Percentiles rank a stretch among this genome's conserved stretches.
These are phyloP conservation scores for Tauraco hartlaubi DNA, from an alignment of 2,797 vertebrate species.

Conservation along the genomic window DNA sequence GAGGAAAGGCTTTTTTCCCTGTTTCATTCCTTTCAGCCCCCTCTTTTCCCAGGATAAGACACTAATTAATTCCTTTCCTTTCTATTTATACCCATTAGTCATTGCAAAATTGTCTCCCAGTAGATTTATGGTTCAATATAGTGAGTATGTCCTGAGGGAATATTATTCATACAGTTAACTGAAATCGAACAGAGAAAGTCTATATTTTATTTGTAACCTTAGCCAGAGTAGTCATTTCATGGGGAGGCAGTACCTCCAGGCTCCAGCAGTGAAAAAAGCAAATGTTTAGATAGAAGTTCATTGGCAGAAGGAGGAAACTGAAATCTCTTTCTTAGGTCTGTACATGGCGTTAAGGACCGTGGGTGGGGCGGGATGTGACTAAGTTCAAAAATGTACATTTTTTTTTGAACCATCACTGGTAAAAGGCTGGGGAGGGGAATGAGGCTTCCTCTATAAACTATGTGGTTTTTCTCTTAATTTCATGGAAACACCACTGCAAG, in stretches of 20 bases:
- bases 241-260: background rate
- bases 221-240: background rate
- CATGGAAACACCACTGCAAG: conserved; percentile 68
- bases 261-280: background rate
- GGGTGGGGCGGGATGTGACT: conserved; percentile 36
- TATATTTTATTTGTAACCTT: conserved; percentile 18
- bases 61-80: conserved; percentile 45
- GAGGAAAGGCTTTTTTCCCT: background rate
- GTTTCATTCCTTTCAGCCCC: conserved; percentile 17
- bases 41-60: conserved; percentile 57
- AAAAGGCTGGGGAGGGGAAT: background rate
- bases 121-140: conserved; percentile 10
- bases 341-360: background rate
- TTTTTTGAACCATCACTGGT: background rate
- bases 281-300: conserved; percentile 12
- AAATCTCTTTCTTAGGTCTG: conserved; percentile 1
- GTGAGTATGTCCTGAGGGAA: conserved; percentile 15
- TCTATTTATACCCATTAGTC: conserved; percentile 68
- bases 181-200: background rate
- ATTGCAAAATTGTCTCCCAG: conserved; percentile 14
- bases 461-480: conserved; percentile 35
- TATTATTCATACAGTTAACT: conserved; percentile 46
- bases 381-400: conserved; percentile 13
- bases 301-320: background rate
- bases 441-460: conserved; percentile 42